Evolutionary conservation across 2,113 vertebrate species (phyloP), one percentile per base, ranked within the genome.

Genomic region (Cyanistes caeruleus): DNA sequence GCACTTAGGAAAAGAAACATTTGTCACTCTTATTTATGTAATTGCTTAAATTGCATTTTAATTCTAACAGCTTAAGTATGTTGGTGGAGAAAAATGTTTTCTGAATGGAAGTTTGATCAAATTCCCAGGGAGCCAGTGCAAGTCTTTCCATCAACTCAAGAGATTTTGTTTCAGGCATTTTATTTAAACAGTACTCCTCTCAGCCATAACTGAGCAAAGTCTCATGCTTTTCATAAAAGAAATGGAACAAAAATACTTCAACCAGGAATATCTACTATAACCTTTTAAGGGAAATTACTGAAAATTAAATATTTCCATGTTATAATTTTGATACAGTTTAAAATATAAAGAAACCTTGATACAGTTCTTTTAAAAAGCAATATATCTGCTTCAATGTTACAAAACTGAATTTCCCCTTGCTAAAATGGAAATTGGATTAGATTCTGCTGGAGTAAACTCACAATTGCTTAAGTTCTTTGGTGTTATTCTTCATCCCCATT

Each of bases 351-450:
- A 86, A 84, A 56, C 21, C 21, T 68, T 28, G 21, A 20, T 84
- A 68, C 44, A n/a, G 6, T 39, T 72, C 13, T 63, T 51, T 17
- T 1, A 8, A 65, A 90, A 58, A 74, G 20, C 19, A 89, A 35
- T 68, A 24, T 23, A 86, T 84, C 53, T 79, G 56, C 67, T 51
- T 63, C 31, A 60, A 35, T 24, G 15, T 51, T 63, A 46, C 63
- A 74, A 87, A 87, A 78, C 41, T 52, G 60, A 24, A 27, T 69
- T 91, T 91, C 20, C 72, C 44, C 79, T 76, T 56, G 64, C 83
- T 95, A 95, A 96, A 95, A 96, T 95, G 95, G 93, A 97, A 96
- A 97, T 89, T 95, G 94, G 95, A 97, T 94, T 89, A 79, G 89
- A 84, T 95, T 94, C 74, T 89, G 15, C 31, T 93, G 81, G 87